Evolutionary conservation across 92 coral and sea anemone species (phyloP), one percentile per base, ranked within the genome.

Genomic region (Galaxea fascicularis): DNA sequence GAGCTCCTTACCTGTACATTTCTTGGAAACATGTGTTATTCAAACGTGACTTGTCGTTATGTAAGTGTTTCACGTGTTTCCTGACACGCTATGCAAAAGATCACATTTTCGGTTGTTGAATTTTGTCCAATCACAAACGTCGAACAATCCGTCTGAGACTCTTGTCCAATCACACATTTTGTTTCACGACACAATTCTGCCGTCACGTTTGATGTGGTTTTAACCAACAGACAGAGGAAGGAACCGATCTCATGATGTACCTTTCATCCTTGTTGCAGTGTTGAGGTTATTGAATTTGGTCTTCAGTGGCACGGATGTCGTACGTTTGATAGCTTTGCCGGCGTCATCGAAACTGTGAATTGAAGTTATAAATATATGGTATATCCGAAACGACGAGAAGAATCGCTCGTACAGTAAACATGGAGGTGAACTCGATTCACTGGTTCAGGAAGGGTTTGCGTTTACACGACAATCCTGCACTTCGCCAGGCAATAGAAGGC

Each of bases 391-490:
- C 15, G 17, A 49, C 15, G 56, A 65, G n/a, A 15, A 29, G 41
- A 20, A 56, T 56, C 62, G 22, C 16, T 56, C 24, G 20, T 11
- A 21, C 5, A 41, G 7, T 5, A 60, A 12, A 28, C 9, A 64
- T 47, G 24, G n/a, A 17, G 9, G 65, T 79, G 25, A 95, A 92
- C 74, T 90, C 95, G 46, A 78, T 95, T 13, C 98, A 95, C 66
- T 95, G 98, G 98, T 95, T 95, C 67, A 87, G 98, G 21, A 95
- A 95, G 84, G 98, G 95, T 27, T 76, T 95, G 1, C 82, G 98
- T 49, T 83, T 95, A 52, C 98, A 95, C 64, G 98, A 95, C 78
- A 95, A 95, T 73, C 95, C 95, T 41, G 87, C 98, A 0, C 82
- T 95, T 46, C 84, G 91, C 28, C 89, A 86, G 67, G 90, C 92